Evolutionary conservation across 2,797 vertebrate genomes (phyloP), one percentile per base, ranked within the genome.

Genomic region (Melanotaenia boesemani): DNA sequence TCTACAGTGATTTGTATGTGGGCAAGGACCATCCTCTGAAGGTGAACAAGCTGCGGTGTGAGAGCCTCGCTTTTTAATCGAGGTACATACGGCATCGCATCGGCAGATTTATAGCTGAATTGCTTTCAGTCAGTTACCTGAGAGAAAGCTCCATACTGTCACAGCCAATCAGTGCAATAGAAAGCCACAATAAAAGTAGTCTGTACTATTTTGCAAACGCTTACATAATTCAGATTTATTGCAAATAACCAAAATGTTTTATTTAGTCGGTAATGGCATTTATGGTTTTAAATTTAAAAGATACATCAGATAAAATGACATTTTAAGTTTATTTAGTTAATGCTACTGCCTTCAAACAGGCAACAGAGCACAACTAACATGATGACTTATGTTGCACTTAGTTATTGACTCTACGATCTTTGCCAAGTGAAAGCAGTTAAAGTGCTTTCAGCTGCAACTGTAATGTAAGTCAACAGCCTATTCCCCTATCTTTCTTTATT

Each of bases 391-490:
- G 74, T 63, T 79, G 63, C 54, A 57, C 61, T 77, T 50, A 63
- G 58, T 89, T 76, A 83, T 82, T 81, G 57, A 74, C 74, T 72
- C 71, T 50, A 72, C 74, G 48, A n/a, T 72, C 39, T 72, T 58
- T 6, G 54, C 65, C 75, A 80, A 88, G 81, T 80, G 79, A 82
- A 87, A 77, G 81, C 86, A 74, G 77, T 91, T 86, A 87, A 70
- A 82, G 75, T 61, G 69, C 85, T 90, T 86, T 91, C 80, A 83
- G 83, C 86, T 88, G 69, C 20, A 22, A 77, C 67, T 80, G 79
- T 69, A 89, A 86, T 85, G 81, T 83, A 82, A 88, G 79, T 77
- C 80, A 82, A 77, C 77, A 74, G 81, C 84, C 89, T 89, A 91
- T 91, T 78, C 85, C 74, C 36, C 65, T 74, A 64, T 85, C 76